A percentile compares a stretch with the other conserved stretches of the same genome.
Conservation (phyloP, 2,797 vertebrate species). For the Hybognathus amarus region DNA sequence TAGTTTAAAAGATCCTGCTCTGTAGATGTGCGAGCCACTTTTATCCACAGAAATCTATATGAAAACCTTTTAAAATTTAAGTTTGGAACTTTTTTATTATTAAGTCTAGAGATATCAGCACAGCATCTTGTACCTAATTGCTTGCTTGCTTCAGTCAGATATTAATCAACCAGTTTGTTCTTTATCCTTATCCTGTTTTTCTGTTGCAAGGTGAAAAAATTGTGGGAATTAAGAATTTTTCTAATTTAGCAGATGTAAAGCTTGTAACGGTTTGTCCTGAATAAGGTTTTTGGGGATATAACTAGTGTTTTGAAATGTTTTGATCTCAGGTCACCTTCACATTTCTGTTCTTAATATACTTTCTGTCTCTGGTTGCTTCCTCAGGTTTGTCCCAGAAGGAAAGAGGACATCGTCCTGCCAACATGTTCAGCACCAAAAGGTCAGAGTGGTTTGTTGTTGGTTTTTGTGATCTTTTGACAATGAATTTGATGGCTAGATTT, state of each 20-base stretch:
- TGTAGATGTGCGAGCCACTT: not conserved
- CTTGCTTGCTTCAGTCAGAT: not conserved
- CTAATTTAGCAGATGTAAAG: not conserved
- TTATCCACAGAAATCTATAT: not conserved
- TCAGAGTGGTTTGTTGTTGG: constrained; percentile 61
- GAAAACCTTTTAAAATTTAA: not conserved
- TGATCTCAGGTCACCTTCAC: constrained; percentile 19
- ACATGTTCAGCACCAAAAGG: constrained; percentile 87
- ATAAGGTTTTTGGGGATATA: not conserved
- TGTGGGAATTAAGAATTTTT: not conserved
- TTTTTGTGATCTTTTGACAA: constrained; percentile 35
- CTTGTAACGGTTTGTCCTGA: not conserved
- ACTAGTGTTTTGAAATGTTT: not conserved
- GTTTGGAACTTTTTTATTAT: not conserved
- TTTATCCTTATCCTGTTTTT: not conserved
- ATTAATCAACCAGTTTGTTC: constrained; percentile 13
- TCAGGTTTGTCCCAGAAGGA: constrained; percentile 55
- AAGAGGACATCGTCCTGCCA: constrained; percentile 65
- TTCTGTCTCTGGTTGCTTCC: constrained; percentile 27
- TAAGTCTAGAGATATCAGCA: not conserved
- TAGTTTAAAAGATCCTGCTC: not conserved
- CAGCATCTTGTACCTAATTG: too few relatives aligned
- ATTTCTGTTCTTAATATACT: constrained; percentile 50
- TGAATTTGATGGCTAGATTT: constrained; percentile 60
- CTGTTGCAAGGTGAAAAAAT: not conserved